Evolutionary conservation across 1,140 invertebrate genomes (phyloP), one percentile per base, ranked within the genome.

Genomic region (Trichogramma pretiosum): DNA sequence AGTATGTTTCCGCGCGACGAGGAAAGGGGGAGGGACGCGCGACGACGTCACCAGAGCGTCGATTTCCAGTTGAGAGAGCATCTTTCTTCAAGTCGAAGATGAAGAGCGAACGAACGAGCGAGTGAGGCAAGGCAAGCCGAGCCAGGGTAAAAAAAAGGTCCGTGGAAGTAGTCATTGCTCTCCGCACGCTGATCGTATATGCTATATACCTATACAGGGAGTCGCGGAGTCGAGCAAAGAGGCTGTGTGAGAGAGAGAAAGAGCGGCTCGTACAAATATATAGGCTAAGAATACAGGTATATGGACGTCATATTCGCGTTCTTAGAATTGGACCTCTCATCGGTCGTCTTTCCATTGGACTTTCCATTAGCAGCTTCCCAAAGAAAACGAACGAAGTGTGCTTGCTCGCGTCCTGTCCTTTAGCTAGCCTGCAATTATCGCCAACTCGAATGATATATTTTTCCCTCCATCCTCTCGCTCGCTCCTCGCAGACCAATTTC

Each of bases 401-500:
- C 5, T 5, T 7, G 24, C 5, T 11, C 11, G 24, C 11, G 5
- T 28, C 24, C 11, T 28, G 5, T 28, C 5, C 24, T 5, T 5
- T 28, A 11, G 5, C 17, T n/a, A 40, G 36, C 3, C 42, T 35
- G 42, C 48, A 50, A 50, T 50, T 50, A 45, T 50, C 36, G 23
- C 36, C 4, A 19, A 44, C 11, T 21, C 32, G 42, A 50, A 50
- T 45, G 26, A 50, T 50, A 38, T 50, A 33, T 40, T 40, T 16
- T 33, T 36, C 22, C 24, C n/a, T 50, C 9, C 19, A 18, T 44
- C 42, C 42, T 22, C 39, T 40, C 11, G 24, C 24, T 28, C 11
- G n/a, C n/a, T n/a, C n/a, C n/a, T n/a, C n/a, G n/a, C 24, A 28
- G 42, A 22, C 36, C 30, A 45, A 50, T 50, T 50, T 50, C 48